These are phyloP conservation scores for Urocitellus parryii DNA, from an alignment of 2,113 vertebrate genomes.

Conservation along the genomic window DNA sequence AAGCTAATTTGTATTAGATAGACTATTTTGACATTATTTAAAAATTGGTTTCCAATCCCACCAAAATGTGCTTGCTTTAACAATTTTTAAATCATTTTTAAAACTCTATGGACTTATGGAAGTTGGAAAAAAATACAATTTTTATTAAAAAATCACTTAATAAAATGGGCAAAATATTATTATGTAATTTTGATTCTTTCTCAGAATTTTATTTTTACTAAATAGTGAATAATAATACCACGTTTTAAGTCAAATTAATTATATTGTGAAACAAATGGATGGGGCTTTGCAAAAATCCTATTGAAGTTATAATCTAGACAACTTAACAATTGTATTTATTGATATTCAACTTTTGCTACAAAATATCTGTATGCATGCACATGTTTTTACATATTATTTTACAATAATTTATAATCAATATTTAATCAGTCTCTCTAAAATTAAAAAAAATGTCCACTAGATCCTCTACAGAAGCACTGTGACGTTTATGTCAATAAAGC, in stretches of 20 bases:
- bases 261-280: slow-evolving; percentile 4
- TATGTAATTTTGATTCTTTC: not conserved
- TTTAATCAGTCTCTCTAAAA: not conserved
- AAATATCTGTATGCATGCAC: not conserved
- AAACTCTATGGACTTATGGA: not conserved
- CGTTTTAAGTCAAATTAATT: not conserved
- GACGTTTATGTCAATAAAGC: not conserved
- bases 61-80: not conserved
- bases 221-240: slow-evolving; percentile 14
- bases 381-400: not conserved
- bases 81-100: not conserved
- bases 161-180: not conserved
- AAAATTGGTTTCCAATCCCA: not conserved
- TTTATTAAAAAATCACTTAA: not conserved
- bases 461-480: not conserved
- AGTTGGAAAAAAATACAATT: not conserved
- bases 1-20: not conserved
- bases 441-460: not conserved
- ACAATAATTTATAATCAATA: not conserved
- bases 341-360: not conserved
- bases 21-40: not conserved
- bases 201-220: slow-evolving; percentile 1
- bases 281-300: not conserved
- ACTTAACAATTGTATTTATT: not conserved
- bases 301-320: not conserved